Base-by-base conservation (phyloP, 2,888 invertebrate species). In the Drosophila demipolita region DNA sequence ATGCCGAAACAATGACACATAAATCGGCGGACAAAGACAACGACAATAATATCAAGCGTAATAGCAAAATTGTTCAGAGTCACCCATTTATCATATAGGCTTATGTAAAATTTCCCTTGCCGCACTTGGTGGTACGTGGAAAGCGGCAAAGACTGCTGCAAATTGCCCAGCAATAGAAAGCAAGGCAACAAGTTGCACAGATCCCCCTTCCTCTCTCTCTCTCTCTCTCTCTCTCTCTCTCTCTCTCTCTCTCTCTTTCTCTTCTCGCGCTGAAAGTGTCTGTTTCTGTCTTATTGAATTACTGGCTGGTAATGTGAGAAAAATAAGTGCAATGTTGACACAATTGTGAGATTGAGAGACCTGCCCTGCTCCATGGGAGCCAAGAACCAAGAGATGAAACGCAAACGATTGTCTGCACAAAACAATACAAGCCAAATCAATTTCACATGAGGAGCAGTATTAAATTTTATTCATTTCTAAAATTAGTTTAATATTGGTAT, bases 1-100 rank as follows among this genome's bases (percentile, higher is more conserved):
- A 76, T 71, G 65, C 69, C 87, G 65, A 89, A 88, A 89, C 83
- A 84, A 84, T 84, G 83, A 89, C 78, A 86, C 67, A 88, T 74
- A 87, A 85, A 88, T 74, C 82, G 82, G 58, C 42, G 55, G 15
- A 61, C 36, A 68, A 36, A 32, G 11, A 49, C 58, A 38, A 40
- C 26, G 55, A 45, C 11, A 33, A 42, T 20, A 48, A 68, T 75
- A 83, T 83, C 82, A 81, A 78, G 83, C 83, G 82, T 87, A 88
- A 80, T 86, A 71, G 68, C 68, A 35, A 66, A 66, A 67, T 60
- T 73, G 40, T 78, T 79, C 78, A 71, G 57, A 87, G 50, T 63
- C 75, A 73, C 26, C 40, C 57, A 64, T 66, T 60, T 73, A 68
- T 69, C 69, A 66, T 60, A 66, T 32, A 29, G 58, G 49, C 64